Conservation (phyloP, 1,140 invertebrate species). For the Nymphalis io region DNA sequence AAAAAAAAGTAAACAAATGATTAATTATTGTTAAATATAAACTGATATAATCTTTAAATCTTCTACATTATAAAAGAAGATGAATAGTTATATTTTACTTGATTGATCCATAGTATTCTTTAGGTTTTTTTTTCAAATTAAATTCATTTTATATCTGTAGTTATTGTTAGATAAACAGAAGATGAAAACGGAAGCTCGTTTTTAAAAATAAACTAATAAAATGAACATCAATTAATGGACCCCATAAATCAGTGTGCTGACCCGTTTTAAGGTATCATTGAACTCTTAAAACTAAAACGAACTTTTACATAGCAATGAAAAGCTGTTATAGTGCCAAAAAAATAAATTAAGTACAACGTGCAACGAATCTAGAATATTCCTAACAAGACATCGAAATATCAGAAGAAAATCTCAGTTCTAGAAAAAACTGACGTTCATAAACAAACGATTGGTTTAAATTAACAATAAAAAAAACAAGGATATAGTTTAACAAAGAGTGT, state of each 20-base stretch:
- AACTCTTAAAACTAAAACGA: slow-evolving; percentile 25
- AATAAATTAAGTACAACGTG: slow-evolving; percentile 31
- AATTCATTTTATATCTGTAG: too few species aligned
- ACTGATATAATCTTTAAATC: too few species aligned
- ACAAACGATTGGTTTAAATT: background rate
- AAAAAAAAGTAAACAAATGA: too few species aligned
- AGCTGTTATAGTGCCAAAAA: slow-evolving; percentile 35
- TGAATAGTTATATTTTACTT: too few species aligned
- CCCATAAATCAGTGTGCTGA: slow-evolving; percentile 22
- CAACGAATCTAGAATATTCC: slow-evolving; percentile 28
- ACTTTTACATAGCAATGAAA: slow-evolving; percentile 19
- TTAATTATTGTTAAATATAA: too few species aligned
- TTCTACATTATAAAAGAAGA: too few species aligned
- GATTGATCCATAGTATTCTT: too few species aligned
- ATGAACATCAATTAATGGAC: slow-evolving; percentile 22
- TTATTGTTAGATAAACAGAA: background rate
- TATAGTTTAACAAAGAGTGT: background rate
- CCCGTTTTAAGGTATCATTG: slow-evolving; percentile 20
- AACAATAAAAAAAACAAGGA: background rate
- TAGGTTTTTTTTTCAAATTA: too few species aligned
- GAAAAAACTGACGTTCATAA: background rate
- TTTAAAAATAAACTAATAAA: slow-evolving; percentile 11
- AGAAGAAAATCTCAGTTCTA: background rate
- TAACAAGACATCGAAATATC: slow-evolving; percentile 27
- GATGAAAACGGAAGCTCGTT: slow-evolving; percentile 18